Evolutionary conservation across 2,797 vertebrate species (phyloP).

Genomic region (Cercopithecus diana): DNA sequence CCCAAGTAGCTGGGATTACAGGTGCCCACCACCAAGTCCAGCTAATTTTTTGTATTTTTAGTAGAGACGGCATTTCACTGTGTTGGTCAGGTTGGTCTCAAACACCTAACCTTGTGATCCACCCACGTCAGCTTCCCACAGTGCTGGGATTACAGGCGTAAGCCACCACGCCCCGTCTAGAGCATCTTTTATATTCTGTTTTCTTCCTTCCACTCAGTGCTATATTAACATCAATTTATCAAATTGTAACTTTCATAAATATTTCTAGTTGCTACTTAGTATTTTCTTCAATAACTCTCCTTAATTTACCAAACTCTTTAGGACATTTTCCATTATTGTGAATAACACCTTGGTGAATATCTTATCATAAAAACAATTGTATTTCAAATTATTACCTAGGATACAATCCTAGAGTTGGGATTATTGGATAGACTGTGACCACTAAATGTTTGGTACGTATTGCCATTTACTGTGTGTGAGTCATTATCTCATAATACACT

Average conservation of each 20-base stretch:
- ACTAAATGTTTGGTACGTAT: background rate
- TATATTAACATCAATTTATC: background rate
- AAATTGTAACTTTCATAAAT: background rate
- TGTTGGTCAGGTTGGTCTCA: too few relatives aligned
- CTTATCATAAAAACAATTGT: background rate
- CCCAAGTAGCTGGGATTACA: too few relatives aligned
- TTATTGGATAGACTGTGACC: background rate
- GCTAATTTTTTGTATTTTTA: too few relatives aligned
- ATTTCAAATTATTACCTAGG: background rate
- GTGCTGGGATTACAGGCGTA: too few relatives aligned
- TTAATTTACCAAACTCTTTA: background rate
- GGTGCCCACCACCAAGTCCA: too few relatives aligned
- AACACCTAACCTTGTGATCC: too few relatives aligned
- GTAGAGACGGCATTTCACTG: too few relatives aligned
- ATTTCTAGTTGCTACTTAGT: background rate
- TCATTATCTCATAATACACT: background rate
- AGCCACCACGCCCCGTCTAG: fast-evolving
- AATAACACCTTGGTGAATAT: background rate
- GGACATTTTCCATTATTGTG: background rate
- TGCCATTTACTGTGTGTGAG: background rate
- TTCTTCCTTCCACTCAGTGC: background rate
- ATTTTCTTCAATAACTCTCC: background rate
- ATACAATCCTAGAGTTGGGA: background rate
- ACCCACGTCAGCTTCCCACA: too few relatives aligned
- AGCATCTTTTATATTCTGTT: background rate